Conservation (phyloP, 1,140 invertebrate genomes). For the Aphidius gifuensis region DNA sequence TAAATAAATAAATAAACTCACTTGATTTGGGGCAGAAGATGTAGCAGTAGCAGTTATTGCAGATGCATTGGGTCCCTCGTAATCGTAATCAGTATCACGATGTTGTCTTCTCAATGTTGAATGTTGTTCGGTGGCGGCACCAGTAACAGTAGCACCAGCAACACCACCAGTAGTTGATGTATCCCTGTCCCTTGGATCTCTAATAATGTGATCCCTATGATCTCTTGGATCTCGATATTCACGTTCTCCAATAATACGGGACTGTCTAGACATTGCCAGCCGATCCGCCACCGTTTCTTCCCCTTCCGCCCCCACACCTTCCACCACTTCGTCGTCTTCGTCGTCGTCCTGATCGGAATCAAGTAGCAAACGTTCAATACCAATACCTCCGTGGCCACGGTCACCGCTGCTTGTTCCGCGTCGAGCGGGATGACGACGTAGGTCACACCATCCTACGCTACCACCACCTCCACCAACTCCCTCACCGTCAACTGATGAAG, state of each 20-base stretch:
- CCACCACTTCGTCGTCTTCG: slow-evolving; percentile 20
- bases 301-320: slow-evolving; percentile 20
- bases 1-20: slow-evolving; percentile 29
- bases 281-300: slow-evolving; percentile 35
- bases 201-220: slow-evolving; percentile 28
- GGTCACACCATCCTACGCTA: slow-evolving; percentile 46
- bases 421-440: slow-evolving; percentile 46
- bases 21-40: slow-evolving; percentile 43
- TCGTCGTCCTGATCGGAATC: slow-evolving; percentile 50
- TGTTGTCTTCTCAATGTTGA: slow-evolving; percentile 8
- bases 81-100: slow-evolving; percentile 36
- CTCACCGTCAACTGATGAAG: slow-evolving; percentile 41
- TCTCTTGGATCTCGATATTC: slow-evolving; percentile 29
- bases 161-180: too few relatives aligned
- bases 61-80: slow-evolving; percentile 35
- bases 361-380: slow-evolving; percentile 50
- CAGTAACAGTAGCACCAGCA: not conserved
- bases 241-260: slow-evolving; percentile 27
- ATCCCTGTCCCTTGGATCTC: slow-evolving; percentile 30
- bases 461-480: slow-evolving; percentile 3
- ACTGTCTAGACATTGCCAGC: slow-evolving; percentile 47
- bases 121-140: slow-evolving; percentile 2
- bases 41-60: slow-evolving; percentile 27
- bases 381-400: slow-evolving; percentile 29
- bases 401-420: slow-evolving; percentile 38